A percentile compares a stretch with the other conserved stretches of the same genome.
These are phyloP conservation scores for Coremacera marginata DNA, from an alignment of 2,888 invertebrate genomes.

Conservation along the genomic window DNA sequence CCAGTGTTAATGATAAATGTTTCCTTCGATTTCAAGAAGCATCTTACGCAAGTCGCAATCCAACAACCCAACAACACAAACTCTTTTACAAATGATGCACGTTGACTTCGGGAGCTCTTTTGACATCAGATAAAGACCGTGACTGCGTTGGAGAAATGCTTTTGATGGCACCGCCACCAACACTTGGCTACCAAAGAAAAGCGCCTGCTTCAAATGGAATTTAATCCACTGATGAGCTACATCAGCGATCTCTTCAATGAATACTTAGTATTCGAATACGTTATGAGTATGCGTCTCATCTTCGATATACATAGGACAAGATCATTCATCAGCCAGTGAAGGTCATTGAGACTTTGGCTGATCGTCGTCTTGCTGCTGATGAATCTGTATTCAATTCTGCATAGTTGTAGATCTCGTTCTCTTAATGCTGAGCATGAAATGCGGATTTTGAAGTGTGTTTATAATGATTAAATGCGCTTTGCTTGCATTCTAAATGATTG, in stretches of 20 bases:
- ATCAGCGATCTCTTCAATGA: background rate
- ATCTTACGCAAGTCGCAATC: background rate
- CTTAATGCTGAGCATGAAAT: constrained; percentile 37
- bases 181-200: constrained; percentile 8
- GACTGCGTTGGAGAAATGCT: constrained; percentile 31
- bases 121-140: constrained; percentile 36
- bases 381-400: constrained; percentile 37
- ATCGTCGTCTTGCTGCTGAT: constrained; percentile 9
- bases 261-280: background rate
- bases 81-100: constrained; percentile 40
- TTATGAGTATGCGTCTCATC: background rate
- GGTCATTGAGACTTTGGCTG: constrained; percentile 25
- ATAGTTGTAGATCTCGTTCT: constrained; percentile 35
- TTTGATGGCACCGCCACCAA: constrained; percentile 35
- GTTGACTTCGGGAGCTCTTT: constrained; percentile 41
- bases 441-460: constrained; percentile 45
- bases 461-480: constrained; percentile 48
- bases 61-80: background rate
- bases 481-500: constrained; percentile 46
- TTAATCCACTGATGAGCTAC: constrained; percentile 28
- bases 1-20: constrained; percentile 24
- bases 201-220: constrained; percentile 5
- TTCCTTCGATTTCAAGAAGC: constrained; percentile 10
- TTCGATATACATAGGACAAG: constrained; percentile 6
- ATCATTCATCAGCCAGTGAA: constrained; percentile 38